Evolutionary conservation across 2,888 invertebrate species (phyloP), one percentile per base, ranked within the genome.

Genomic region (Drosophila nigritarsus): DNA sequence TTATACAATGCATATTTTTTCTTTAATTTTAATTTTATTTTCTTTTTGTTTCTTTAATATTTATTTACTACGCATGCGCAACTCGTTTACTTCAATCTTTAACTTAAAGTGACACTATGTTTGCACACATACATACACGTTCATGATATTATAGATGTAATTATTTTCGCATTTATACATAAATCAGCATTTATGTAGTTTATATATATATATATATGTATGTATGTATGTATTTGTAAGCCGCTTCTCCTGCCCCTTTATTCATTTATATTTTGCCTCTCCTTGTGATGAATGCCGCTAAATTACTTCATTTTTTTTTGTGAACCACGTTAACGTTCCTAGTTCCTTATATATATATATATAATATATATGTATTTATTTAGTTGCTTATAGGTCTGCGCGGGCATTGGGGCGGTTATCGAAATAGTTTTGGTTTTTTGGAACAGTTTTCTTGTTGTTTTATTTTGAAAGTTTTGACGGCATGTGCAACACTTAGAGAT

Each of bases 401-500:
- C 32, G 42, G 38, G 65, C 59, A 32, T 59, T 51, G 42, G 32
- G 51, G 45, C 53, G 53, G 18, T 54, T 65, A 32, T 64, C 58
- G 67, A 60, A 64, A 55, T 74, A 59, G 68, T 66, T 79, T 55
- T 32, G 11, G 30, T 32, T 64, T 78, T 62, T 70, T 66, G 76
- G 67, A 76, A 76, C 81, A 80, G 70, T 60, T 65, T 66, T 40
- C 36, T 34, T 63, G 56, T 50, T 13, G n/a, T 38, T 38, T 65
- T 62, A 11, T 27, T 53, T 73, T 76, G 69, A 71, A 83, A 85
- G 65, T 83, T 80, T 77, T 65, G 78, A 76, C 72, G 82, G 83
- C 85, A 77, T 85, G 85, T 89, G 90, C 84, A 86, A 90, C 80
- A 90, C 90, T 91, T 85, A 90, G 84, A 85, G 76, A 78, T 84